phyloP scores from a whole-genome alignment of 2,113 vertebrate species.

The Petroica traversi region DNA sequence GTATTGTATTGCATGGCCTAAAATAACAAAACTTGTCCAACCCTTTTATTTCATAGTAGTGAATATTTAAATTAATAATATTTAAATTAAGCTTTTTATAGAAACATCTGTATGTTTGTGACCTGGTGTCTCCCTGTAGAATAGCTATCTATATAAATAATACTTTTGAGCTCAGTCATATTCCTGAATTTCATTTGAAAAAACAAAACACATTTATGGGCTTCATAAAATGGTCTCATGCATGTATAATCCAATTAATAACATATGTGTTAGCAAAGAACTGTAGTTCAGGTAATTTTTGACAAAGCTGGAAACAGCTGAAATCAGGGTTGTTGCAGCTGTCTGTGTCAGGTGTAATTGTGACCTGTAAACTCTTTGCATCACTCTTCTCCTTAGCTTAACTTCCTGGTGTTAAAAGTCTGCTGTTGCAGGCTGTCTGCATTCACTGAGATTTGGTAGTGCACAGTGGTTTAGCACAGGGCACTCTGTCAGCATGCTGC shows the following conservation, averaged over 20 bases:
- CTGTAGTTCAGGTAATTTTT: not conserved
- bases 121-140: not conserved
- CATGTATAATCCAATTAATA: not conserved
- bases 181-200: not conserved
- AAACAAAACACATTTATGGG: not conserved
- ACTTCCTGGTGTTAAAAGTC: not conserved
- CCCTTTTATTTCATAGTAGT: not conserved
- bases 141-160: not conserved
- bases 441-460: not conserved
- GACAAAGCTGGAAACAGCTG: not conserved
- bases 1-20: not conserved
- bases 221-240: not conserved
- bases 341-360: not conserved
- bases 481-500: not conserved
- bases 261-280: not conserved
- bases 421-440: not conserved
- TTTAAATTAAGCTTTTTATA: not conserved
- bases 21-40: not conserved
- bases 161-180: not conserved
- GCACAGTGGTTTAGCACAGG: not conserved
- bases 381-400: not conserved
- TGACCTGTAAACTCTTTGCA: not conserved
- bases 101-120: not conserved
- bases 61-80: not conserved
- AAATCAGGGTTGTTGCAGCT: not conserved